These are phyloP conservation scores for Psittacula derbiana DNA, from an alignment of 2,797 vertebrate genomes.

Conservation along the genomic window DNA sequence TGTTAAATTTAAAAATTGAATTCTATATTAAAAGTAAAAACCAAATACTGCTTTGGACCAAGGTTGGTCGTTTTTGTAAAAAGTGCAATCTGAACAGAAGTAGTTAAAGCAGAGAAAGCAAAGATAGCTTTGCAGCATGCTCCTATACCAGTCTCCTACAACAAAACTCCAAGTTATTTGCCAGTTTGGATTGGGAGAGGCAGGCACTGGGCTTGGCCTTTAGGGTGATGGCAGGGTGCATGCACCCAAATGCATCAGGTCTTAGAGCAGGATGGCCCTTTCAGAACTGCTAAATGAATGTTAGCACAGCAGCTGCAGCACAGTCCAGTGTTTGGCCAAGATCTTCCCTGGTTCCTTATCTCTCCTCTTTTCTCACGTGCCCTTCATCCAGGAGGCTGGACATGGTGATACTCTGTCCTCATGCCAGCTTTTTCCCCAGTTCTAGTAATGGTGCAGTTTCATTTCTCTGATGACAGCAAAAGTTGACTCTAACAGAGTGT, in stretches of 20 bases:
- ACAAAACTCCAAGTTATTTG: neutral
- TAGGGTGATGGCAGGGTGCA: neutral
- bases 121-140: neutral
- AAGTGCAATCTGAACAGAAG: neutral
- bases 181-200: neutral
- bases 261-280: neutral
- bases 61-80: neutral
- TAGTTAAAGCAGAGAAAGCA: neutral
- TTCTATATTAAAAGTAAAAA: neutral
- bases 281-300: fast-evolving
- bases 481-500: fast-evolving
- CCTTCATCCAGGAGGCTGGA: neutral
- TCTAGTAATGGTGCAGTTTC: neutral
- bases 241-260: fast-evolving
- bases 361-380: neutral
- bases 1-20: neutral
- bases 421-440: neutral
- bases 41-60: neutral
- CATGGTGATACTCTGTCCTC: neutral
- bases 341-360: neutral
- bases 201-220: neutral
- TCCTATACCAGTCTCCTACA: neutral
- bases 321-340: fast-evolving
- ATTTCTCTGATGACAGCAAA: neutral
- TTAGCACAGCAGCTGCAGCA: neutral